phyloP scores from a whole-genome alignment of 2,797 vertebrate species.

The Epinephelus coioides region DNA sequence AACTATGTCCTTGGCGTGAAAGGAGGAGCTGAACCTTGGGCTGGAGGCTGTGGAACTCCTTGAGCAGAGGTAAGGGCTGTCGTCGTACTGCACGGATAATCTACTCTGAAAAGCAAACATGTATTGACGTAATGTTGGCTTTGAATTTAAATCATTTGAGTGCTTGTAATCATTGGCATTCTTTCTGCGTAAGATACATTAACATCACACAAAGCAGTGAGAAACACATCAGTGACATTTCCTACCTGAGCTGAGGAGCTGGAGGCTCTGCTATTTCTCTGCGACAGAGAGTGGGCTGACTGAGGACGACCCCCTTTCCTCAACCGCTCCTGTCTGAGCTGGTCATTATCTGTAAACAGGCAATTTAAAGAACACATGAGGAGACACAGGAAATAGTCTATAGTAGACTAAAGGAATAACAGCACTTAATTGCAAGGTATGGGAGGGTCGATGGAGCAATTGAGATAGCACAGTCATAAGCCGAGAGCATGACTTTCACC shows the following conservation, averaged over 20 bases:
- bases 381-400: not conserved
- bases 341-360: constrained; percentile 91
- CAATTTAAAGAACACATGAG: not conserved
- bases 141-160: not conserved
- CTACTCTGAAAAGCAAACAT: constrained; percentile 71
- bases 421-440: not conserved
- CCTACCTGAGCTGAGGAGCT: constrained; percentile 86
- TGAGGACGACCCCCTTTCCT: constrained; percentile 84
- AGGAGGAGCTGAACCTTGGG: constrained; percentile 80
- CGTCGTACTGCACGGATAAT: constrained; percentile 75
- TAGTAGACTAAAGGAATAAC: not conserved
- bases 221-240: not conserved
- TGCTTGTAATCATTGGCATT: not conserved
- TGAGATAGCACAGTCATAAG: not conserved
- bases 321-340: constrained; percentile 87
- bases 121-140: not conserved
- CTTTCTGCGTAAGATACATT: not conserved
- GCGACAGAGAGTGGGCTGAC: constrained; percentile 78
- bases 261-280: constrained; percentile 78
- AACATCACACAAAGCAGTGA: not conserved
- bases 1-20: constrained; percentile 79
- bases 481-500: constrained; percentile 10
- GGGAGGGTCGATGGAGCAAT: not conserved
- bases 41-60: constrained; percentile 77
- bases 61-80: constrained; percentile 64